Percentiles rank a stretch among this genome's conserved stretches.
These are phyloP conservation scores for Tangara arthus DNA, from an alignment of 2,797 vertebrate genomes.

Conservation along the genomic window DNA sequence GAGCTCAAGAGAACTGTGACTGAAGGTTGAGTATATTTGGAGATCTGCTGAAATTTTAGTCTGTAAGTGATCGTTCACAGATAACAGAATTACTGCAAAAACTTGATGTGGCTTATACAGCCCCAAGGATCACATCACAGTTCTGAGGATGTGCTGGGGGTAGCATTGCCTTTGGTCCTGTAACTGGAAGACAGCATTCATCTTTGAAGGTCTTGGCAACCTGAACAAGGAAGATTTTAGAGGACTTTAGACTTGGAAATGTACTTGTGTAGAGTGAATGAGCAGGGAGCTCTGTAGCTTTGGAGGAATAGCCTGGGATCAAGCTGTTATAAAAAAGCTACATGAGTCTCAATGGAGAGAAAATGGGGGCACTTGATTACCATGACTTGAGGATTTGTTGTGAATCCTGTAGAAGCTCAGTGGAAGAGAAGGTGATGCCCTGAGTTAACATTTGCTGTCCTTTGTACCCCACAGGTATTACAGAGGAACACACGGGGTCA, in stretches of 20 bases:
- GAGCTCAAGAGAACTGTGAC: not conserved
- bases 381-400: not conserved
- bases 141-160: not conserved
- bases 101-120: not conserved
- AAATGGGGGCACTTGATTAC: not conserved
- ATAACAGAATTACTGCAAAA: not conserved
- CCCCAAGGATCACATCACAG: not conserved
- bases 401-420: not conserved
- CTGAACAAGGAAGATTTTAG: not conserved
- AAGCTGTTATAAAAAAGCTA: not conserved
- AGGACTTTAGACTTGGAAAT: not conserved
- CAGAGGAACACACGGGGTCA: conserved; percentile 96
- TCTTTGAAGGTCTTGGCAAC: not conserved
- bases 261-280: not conserved
- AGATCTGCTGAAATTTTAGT: conserved; percentile 8
- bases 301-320: not conserved
- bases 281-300: not conserved
- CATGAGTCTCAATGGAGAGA: not conserved
- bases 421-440: not conserved
- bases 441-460: not conserved
- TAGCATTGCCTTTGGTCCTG: not conserved
- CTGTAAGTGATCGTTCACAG: not conserved
- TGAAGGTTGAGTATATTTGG: conserved; percentile 39
- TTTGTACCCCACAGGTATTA: conserved; percentile 84
- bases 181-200: not conserved